phyloP scores from a whole-genome alignment of 2,888 invertebrate genomes.

The Heliconius erato region DNA sequence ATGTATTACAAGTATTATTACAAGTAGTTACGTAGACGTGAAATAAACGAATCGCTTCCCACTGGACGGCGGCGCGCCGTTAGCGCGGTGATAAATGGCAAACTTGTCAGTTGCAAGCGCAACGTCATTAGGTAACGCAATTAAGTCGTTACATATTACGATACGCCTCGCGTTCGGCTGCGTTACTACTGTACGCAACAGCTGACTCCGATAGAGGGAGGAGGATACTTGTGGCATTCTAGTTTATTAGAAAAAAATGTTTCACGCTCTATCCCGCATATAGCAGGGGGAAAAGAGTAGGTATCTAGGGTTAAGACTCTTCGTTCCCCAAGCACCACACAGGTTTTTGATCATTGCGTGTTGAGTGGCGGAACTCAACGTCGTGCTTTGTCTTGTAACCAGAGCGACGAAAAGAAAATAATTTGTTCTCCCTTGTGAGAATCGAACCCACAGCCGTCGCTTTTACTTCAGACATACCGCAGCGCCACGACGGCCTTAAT shows the following conservation, averaged over 20 bases:
- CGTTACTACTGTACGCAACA: constrained; percentile 30
- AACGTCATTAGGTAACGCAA: constrained; percentile 46
- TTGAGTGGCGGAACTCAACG: no score
- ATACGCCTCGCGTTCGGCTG: constrained; percentile 22
- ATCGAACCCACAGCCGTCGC: no score
- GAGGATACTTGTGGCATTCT: background rate
- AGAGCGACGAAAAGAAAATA: no score
- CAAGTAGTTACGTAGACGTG: background rate
- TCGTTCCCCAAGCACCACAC: no score
- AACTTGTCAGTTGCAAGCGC: constrained; percentile 28
- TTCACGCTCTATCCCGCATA: no score
- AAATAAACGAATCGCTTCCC: constrained; percentile 10
- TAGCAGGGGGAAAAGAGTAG: no score
- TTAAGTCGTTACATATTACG: constrained; percentile 38
- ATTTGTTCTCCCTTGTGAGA: no score
- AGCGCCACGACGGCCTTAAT: no score
- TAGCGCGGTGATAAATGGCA: constrained; percentile 32
- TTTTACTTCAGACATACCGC: no score
- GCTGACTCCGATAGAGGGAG: constrained; percentile 21
- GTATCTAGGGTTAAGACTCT: no score
- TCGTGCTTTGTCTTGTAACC: no score
- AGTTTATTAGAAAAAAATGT: background rate
- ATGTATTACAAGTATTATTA: background rate
- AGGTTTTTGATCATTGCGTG: no score
- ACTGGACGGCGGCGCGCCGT: background rate